These are phyloP conservation scores for Glyphotaelius pellucidus DNA, from an alignment of 2,888 invertebrate species.

Conservation along the genomic window DNA sequence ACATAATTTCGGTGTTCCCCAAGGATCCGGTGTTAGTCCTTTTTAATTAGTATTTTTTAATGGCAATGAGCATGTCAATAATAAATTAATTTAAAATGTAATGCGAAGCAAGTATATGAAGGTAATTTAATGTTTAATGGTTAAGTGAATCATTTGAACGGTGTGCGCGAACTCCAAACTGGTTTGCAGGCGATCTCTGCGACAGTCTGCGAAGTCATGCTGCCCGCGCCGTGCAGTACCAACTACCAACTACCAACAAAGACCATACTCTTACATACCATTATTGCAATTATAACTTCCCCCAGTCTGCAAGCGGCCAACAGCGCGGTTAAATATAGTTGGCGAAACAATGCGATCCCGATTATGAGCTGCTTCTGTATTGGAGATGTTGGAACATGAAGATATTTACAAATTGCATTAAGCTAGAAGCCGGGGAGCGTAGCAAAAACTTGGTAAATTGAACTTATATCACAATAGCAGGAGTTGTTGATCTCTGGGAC, in stretches of 20 bases:
- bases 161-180: constrained; percentile 14
- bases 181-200: background rate
- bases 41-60: background rate
- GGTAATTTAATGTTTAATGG: background rate
- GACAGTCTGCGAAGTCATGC: background rate
- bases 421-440: background rate
- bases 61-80: background rate
- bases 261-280: background rate
- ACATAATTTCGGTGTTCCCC: background rate
- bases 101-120: background rate
- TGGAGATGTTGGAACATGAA: background rate
- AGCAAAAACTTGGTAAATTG: background rate
- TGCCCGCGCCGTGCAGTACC: constrained; percentile 12
- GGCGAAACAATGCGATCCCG: background rate
- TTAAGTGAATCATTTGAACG: constrained; percentile 12
- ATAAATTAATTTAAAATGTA: background rate
- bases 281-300: background rate
- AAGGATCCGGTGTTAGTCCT: background rate
- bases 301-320: background rate
- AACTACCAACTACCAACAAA: constrained; percentile 27
- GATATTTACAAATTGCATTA: background rate
- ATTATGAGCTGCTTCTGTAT: background rate
- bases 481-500: no score
- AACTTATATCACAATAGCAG: background rate
- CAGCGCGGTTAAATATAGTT: background rate